Evolutionary conservation across 2,113 vertebrate genomes (phyloP).

Genomic region (Formicarius rufipectus): DNA sequence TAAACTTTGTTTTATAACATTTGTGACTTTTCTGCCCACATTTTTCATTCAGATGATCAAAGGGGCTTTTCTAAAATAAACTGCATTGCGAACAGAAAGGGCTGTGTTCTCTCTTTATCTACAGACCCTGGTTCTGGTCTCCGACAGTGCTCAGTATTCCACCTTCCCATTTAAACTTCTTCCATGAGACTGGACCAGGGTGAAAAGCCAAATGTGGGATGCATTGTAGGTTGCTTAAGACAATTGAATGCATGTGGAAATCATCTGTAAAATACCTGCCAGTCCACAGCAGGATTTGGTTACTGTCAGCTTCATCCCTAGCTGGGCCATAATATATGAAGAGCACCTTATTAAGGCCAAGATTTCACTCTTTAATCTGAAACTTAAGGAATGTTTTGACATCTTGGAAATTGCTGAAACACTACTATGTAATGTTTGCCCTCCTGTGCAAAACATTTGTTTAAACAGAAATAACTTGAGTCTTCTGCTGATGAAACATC

Average conservation of each 20-base stretch:
- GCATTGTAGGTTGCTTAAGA: neutral
- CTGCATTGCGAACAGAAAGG: constrained; percentile 52
- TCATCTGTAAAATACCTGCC: neutral
- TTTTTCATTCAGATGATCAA: constrained; percentile 62
- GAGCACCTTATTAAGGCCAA: neutral
- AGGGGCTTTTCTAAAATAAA: constrained; percentile 70
- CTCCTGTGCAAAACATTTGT: neutral
- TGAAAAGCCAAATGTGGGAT: neutral
- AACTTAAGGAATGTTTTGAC: neutral
- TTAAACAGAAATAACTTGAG: neutral
- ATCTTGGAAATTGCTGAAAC: neutral
- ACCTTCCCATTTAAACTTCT: neutral
- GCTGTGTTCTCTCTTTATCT: constrained; percentile 50
- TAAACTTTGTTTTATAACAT: constrained; percentile 95
- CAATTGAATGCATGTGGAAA: neutral
- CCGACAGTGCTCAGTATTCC: neutral
- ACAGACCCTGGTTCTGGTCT: neutral
- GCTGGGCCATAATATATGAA: neutral
- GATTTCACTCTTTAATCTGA: neutral
- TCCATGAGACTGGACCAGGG: neutral
- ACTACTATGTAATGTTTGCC: neutral
- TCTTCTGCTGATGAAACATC: neutral
- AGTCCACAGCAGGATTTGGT: neutral
- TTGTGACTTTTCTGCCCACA: constrained; percentile 64
- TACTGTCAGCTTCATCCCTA: neutral